phyloP scores from a whole-genome alignment of 2,888 invertebrate species.

The Abrostola tripartita region DNA sequence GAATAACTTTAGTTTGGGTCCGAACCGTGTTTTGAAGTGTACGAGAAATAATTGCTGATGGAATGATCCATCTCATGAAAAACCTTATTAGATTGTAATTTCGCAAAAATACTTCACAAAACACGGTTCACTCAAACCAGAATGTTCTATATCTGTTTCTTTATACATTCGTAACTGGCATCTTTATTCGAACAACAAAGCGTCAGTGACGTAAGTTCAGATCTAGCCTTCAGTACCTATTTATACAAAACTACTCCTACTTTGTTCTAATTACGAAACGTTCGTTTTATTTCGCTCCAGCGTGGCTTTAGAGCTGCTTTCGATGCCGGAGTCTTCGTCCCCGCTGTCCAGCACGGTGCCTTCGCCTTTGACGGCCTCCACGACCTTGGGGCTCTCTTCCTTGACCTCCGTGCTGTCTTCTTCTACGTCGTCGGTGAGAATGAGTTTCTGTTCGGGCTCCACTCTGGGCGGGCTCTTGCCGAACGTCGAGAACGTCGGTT shows the following conservation, averaged over 20 bases:
- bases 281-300: constrained; percentile 84
- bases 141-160: constrained; percentile 15
- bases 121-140: constrained; percentile 31
- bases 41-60: constrained; percentile 20
- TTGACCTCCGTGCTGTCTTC: constrained; percentile 59
- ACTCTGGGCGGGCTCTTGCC: constrained; percentile 81
- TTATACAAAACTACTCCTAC: constrained; percentile 53
- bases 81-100: background rate
- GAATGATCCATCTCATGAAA: background rate
- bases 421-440: constrained; percentile 67
- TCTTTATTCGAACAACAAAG: constrained; percentile 55
- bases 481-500: constrained; percentile 89
- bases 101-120: constrained; percentile 5
- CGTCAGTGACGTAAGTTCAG: constrained; percentile 41
- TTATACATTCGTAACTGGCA: constrained; percentile 27
- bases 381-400: constrained; percentile 66
- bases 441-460: constrained; percentile 73
- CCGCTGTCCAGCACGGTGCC: constrained; percentile 90
- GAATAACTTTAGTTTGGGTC: constrained; percentile 40
- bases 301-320: constrained; percentile 89
- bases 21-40: constrained; percentile 24
- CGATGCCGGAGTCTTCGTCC: constrained; percentile 90
- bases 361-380: constrained; percentile 85
- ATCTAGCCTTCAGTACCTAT: constrained; percentile 46
- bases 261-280: constrained; percentile 68